Evolutionary conservation across 2,113 vertebrate genomes (phyloP).

Genomic region (Oriolus oriolus): DNA sequence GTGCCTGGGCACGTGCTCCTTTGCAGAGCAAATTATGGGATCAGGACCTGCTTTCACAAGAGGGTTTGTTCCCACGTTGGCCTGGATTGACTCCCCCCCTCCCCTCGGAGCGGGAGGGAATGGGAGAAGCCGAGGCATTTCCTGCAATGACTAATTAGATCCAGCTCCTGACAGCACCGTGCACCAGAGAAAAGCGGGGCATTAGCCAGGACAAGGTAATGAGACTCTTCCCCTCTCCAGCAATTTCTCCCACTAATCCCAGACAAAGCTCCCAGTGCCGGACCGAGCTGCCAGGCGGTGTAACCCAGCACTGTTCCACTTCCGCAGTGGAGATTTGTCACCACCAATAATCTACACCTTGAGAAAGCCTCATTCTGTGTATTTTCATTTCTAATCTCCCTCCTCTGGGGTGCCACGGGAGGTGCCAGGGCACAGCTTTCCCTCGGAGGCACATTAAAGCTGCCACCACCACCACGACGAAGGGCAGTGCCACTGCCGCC

Average conservation of each 20-base stretch:
- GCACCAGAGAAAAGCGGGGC: neutral
- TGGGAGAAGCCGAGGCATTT: neutral
- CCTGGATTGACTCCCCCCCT: neutral
- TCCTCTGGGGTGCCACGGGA: neutral
- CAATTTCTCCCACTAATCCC: neutral
- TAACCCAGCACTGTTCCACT: neutral
- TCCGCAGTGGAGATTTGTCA: neutral
- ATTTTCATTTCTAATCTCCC: neutral
- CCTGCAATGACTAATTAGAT: neutral
- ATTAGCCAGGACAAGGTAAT: neutral
- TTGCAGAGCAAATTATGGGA: neutral
- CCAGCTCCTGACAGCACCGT: neutral
- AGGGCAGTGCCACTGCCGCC: neutral
- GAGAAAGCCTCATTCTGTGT: neutral
- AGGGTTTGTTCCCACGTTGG: neutral
- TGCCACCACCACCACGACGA: neutral
- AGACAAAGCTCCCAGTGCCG: neutral
- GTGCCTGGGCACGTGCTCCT: neutral
- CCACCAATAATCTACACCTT: neutral
- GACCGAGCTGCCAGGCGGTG: neutral
- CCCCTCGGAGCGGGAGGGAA: neutral
- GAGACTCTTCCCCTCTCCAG: neutral
- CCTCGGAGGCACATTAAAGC: neutral
- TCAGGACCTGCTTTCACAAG: neutral
- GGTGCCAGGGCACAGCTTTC: neutral